phyloP scores from a whole-genome alignment of 2,113 vertebrate genomes.

The Cololabis saira region DNA sequence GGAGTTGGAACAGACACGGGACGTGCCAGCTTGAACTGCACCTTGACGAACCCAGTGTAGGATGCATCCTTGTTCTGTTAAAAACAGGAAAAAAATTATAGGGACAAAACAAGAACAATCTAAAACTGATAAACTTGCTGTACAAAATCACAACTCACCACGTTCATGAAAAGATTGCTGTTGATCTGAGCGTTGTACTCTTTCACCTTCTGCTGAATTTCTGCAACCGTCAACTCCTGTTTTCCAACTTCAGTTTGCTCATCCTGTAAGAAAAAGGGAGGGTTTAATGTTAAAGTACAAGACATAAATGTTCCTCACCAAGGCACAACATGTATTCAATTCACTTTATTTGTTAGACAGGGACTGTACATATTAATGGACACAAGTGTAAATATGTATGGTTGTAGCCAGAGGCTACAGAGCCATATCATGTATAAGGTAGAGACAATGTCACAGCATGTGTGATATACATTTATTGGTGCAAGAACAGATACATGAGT shows the following conservation, averaged over 20 bases:
- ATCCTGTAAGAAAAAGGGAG: slow-evolving; percentile 79
- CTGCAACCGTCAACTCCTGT: slow-evolving; percentile 84
- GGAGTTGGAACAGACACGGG: slow-evolving; percentile 90
- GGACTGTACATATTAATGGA: too few species aligned
- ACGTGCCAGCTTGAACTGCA: slow-evolving; percentile 92
- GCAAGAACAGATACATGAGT: too few species aligned
- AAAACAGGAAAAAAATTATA: background rate
- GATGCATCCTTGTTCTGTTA: slow-evolving; percentile 92
- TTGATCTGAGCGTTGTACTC: slow-evolving; percentile 96
- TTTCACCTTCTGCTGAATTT: slow-evolving; percentile 91
- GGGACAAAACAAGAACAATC: background rate
- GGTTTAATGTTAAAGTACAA: slow-evolving; percentile 42
- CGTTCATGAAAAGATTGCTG: slow-evolving; percentile 96
- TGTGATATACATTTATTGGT: too few species aligned
- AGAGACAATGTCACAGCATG: background rate
- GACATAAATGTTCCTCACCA: slow-evolving; percentile 42
- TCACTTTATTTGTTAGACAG: too few species aligned
- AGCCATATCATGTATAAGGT: too few species aligned
- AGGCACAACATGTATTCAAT: slow-evolving; percentile 6
- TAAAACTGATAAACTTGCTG: background rate
- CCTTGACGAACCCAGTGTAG: slow-evolving; percentile 96
- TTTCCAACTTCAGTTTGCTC: slow-evolving; percentile 86
- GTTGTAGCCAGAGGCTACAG: too few species aligned
- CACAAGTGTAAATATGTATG: too few species aligned
- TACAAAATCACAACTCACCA: slow-evolving; percentile 78